phyloP scores from a whole-genome alignment of 2,888 invertebrate genomes.

The Lepetodrilus schrolli region DNA sequence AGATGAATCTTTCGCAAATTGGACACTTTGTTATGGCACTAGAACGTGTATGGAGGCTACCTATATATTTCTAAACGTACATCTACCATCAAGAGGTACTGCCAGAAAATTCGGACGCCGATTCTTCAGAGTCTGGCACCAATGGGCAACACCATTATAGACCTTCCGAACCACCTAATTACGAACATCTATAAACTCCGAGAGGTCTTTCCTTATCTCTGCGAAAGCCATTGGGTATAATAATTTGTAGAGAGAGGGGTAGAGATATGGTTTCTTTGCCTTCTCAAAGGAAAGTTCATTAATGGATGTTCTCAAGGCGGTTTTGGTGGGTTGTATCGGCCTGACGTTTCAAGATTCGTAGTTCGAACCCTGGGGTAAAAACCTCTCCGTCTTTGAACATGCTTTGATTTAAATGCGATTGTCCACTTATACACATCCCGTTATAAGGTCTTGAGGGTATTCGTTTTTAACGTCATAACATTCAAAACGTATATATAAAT shows the following conservation, averaged over 20 bases:
- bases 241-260: background rate
- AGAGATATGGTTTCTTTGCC: background rate
- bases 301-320: background rate
- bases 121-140: conserved; percentile 7
- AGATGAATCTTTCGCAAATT: conserved; percentile 4
- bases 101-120: background rate
- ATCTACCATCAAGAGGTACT: background rate
- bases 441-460: too few relatives aligned
- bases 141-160: background rate
- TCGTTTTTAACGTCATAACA: too few relatives aligned
- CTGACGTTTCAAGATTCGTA: background rate
- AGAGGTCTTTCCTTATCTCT: background rate
- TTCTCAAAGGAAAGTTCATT: background rate
- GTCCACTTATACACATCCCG: background rate
- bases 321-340: background rate
- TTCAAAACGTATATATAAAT: too few relatives aligned
- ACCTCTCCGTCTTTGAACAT: background rate
- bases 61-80: too few relatives aligned
- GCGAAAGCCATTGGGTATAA: background rate
- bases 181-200: background rate
- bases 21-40: background rate
- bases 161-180: background rate
- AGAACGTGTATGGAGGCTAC: background rate
- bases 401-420: background rate
- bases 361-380: too few relatives aligned